These are phyloP conservation scores for Patagioenas fasciata DNA, from an alignment of 2,113 vertebrate genomes.

Conservation along the genomic window DNA sequence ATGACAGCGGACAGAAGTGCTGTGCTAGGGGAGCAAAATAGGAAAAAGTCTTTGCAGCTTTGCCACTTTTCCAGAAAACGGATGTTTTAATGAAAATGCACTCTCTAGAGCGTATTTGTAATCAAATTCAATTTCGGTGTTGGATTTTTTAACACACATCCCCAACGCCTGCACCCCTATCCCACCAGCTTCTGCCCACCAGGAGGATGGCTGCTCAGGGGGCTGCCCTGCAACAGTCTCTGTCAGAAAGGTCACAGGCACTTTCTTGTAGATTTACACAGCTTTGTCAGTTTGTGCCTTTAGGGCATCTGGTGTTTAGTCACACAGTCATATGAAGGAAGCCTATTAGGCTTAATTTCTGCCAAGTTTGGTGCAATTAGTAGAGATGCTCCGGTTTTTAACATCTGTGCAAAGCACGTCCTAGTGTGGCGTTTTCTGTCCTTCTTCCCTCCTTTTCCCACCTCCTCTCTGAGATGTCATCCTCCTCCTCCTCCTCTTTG, in stretches of 20 bases:
- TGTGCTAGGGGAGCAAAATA: neutral
- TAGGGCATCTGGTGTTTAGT: conserved; percentile 54
- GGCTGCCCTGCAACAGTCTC: neutral
- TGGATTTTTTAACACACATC: neutral
- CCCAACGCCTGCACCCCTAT: neutral
- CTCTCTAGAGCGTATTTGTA: neutral
- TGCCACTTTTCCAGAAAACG: neutral
- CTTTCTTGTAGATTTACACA: conserved; percentile 24
- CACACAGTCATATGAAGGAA: neutral
- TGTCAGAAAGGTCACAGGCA: neutral
- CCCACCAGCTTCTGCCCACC: neutral
- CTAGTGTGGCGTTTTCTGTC: neutral
- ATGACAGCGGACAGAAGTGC: neutral
- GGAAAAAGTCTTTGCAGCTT: neutral
- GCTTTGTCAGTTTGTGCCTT: conserved; percentile 49
- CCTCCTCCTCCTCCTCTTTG: neutral
- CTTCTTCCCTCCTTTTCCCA: neutral
- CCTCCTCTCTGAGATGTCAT: neutral
- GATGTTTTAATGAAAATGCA: neutral
- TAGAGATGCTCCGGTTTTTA: neutral
- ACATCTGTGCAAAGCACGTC: neutral
- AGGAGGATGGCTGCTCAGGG: neutral
- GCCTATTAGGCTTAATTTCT: conserved; percentile 35
- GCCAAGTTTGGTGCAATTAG: conserved; percentile 34
- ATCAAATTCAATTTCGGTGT: neutral